These are phyloP conservation scores for Micromesistius poutassou DNA, from an alignment of 2,797 vertebrate species.

Conservation along the genomic window DNA sequence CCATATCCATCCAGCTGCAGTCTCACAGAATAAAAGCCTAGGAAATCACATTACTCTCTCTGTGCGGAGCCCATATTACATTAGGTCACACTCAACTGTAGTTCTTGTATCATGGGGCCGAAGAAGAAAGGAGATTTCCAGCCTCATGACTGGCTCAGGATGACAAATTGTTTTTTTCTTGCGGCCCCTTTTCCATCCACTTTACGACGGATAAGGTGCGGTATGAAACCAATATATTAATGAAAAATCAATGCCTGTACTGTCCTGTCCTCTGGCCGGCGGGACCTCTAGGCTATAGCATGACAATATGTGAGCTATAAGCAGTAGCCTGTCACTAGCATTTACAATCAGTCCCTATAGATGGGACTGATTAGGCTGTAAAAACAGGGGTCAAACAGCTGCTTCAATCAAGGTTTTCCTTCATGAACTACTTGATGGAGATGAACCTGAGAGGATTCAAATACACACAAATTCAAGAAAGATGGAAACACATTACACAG, in stretches of 20 bases:
- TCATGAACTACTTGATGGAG: background rate
- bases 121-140: conserved; percentile 62
- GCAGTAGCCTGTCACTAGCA: background rate
- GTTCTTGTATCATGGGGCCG: conserved; percentile 62
- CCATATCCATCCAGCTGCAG: conserved; percentile 63
- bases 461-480: background rate
- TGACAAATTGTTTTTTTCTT: conserved; percentile 66
- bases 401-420: background rate
- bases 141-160: conserved; percentile 48
- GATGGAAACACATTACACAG: background rate
- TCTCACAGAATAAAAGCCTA: conserved; percentile 68
- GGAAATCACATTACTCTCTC: conserved; percentile 71
- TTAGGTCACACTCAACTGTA: conserved; percentile 72
- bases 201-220: conserved; percentile 14
- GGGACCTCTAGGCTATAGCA: conserved; percentile 35
- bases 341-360: background rate
- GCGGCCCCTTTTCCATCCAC: conserved; percentile 55
- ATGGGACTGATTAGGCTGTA: too few species aligned
- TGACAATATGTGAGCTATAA: background rate
- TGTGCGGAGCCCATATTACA: conserved; percentile 67
- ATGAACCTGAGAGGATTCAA: background rate
- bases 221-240: conserved; percentile 43
- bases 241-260: conserved; percentile 42
- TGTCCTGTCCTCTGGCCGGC: conserved; percentile 40
- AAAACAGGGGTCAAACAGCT: background rate